Percentiles rank a stretch among this genome's conserved stretches.
These are phyloP conservation scores for Scaptomyza parva DNA, from an alignment of 2,888 invertebrate species.

Conservation along the genomic window DNA sequence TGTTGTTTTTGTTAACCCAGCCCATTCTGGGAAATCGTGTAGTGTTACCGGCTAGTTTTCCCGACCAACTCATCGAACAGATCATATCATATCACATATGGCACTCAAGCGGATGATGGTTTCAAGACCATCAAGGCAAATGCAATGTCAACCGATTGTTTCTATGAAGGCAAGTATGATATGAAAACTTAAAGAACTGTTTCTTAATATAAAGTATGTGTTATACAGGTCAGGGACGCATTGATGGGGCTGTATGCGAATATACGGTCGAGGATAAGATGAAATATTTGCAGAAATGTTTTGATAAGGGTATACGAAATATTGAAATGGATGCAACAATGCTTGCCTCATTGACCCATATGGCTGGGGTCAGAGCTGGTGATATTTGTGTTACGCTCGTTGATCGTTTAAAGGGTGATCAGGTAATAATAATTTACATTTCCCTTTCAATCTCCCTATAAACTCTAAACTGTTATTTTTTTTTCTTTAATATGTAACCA, in stretches of 20 bases:
- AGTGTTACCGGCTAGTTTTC: slow-evolving; percentile 92
- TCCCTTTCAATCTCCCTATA: too few species aligned
- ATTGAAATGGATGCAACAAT: slow-evolving; percentile 93
- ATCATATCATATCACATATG: slow-evolving; percentile 64
- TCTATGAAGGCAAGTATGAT: slow-evolving; percentile 88
- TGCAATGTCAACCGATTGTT: slow-evolving; percentile 92
- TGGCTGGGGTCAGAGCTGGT: slow-evolving; percentile 88
- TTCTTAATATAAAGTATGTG: neutral
- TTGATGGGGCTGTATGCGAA: slow-evolving; percentile 91
- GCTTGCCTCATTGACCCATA: slow-evolving; percentile 89
- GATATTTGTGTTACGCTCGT: slow-evolving; percentile 90
- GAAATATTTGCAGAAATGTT: slow-evolving; percentile 86
- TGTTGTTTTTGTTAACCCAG: slow-evolving; percentile 85
- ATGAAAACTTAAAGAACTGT: too few species aligned
- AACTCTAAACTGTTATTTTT: neutral
- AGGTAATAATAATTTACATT: slow-evolving; percentile 85
- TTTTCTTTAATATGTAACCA: slow-evolving; percentile 57
- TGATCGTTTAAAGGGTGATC: slow-evolving; percentile 89
- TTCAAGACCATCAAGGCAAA: slow-evolving; percentile 88
- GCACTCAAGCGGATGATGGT: slow-evolving; percentile 82
- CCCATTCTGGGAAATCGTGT: slow-evolving; percentile 93
- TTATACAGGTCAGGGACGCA: slow-evolving; percentile 88
- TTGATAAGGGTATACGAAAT: slow-evolving; percentile 88
- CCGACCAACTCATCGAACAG: slow-evolving; percentile 87
- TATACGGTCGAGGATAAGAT: slow-evolving; percentile 88